Evolutionary conservation across 2,888 invertebrate species (phyloP), one percentile per base, ranked within the genome.

Genomic region (Agrotis ipsilon): DNA sequence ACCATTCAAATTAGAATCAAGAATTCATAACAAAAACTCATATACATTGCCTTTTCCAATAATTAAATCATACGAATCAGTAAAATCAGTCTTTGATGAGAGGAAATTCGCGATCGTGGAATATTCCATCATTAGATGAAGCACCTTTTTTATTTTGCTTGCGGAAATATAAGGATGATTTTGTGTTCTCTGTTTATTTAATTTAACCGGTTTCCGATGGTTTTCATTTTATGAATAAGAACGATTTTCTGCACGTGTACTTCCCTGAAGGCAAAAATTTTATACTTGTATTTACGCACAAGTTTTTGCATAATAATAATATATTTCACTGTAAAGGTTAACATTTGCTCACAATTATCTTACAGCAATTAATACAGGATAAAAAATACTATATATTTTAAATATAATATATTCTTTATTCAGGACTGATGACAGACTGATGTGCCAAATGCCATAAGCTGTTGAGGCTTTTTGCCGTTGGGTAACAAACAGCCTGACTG

Each of bases 71-170:
- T 63, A 75, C 49, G 68, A 13, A 13, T 57, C 49, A 57, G 61
- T 63, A 63, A 70, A 75, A 51, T 39, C 21, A 58, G 55, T 72
- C 72, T 81, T 86, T 76, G 76, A 72, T 67, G 70, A 69, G 61
- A 66, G 61, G 66, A 73, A 83, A 86, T 85, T 84, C 78, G 52
- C 77, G 86, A 86, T 87, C 69, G 73, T 72, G 58, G 57, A 18
- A 75, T 77, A 81, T 61, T 82, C 76, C 69, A 80, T 78, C 57
- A 67, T 57, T 60, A n/a, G 14, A 63, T 27, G 19, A 55, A 55
- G 45, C 32, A 21, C 2, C 19, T 61, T 27, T 81, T 24, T 68
- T 75, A 62, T 67, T 81, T 45, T 27, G 55, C 39, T 21, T 27
- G 24, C 11, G n/a, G 13, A 58, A 70, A 49, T 21, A 57, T 3